Evolutionary conservation across 1,140 invertebrate genomes (phyloP).

Genomic region (Cheumatopsyche charites): DNA sequence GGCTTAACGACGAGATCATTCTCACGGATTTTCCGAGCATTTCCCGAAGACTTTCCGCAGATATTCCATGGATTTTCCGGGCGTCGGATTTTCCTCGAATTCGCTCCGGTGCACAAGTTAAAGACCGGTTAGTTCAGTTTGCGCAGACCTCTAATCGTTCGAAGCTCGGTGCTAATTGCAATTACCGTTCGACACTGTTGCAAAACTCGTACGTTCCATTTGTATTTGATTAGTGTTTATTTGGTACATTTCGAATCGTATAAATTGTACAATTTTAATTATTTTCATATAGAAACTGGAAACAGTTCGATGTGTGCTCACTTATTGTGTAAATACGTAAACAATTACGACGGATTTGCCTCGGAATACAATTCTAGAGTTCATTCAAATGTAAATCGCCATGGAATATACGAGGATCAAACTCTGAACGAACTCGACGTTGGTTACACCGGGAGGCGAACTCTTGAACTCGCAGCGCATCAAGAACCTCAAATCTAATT

Average conservation of each 20-base stretch:
- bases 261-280: too few relatives aligned
- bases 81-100: background rate
- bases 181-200: background rate
- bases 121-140: background rate
- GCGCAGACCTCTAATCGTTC: background rate
- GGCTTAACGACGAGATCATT: conserved; percentile 1
- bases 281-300: too few relatives aligned
- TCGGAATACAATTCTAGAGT: too few relatives aligned
- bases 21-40: background rate
- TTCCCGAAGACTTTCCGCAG: background rate
- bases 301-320: too few relatives aligned
- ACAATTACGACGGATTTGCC: too few relatives aligned
- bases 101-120: background rate
- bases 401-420: too few relatives aligned
- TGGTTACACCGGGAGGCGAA: background rate
- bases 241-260: too few relatives aligned
- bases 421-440: background rate
- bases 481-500: conserved; percentile 15
- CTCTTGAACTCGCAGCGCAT: background rate
- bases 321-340: too few relatives aligned
- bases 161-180: conserved; percentile 14
- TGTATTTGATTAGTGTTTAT: too few relatives aligned
- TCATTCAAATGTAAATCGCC: too few relatives aligned
- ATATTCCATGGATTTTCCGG: background rate
- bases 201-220: background rate